phyloP scores from a whole-genome alignment of 2,797 vertebrate species.

The Crypturellus tataupa region DNA sequence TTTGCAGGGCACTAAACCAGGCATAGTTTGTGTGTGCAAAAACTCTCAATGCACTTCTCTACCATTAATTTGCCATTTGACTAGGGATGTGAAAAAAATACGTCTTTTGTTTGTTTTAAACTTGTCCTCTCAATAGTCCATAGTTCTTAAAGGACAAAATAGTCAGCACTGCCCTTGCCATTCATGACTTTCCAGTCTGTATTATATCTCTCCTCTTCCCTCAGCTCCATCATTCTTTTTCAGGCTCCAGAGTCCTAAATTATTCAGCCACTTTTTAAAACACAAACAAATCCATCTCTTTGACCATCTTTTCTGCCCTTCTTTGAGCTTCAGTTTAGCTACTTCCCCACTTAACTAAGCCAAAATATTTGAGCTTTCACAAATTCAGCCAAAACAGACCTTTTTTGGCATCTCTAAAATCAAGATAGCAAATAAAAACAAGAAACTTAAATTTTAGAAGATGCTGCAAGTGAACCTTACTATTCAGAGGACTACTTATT shows the following conservation, averaged over 20 bases:
- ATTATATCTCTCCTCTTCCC: not conserved
- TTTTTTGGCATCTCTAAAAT: not conserved
- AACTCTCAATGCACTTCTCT: not conserved
- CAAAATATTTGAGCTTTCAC: not conserved
- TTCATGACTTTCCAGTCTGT: not conserved
- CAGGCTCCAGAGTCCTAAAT: not conserved
- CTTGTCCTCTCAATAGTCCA: too few relatives aligned
- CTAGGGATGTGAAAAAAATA: not conserved
- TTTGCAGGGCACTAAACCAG: not conserved
- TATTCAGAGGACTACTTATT: not conserved
- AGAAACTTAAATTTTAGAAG: not conserved
- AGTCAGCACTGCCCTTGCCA: not conserved
- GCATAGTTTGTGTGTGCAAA: not conserved
- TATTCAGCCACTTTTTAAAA: not conserved
- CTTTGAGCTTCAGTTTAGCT: not conserved
- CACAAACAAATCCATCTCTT: not conserved
- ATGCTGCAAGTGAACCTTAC: not conserved
- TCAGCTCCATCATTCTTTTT: not conserved
- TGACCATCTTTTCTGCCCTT: not conserved
- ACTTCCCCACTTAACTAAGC: not conserved
- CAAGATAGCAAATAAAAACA: not conserved
- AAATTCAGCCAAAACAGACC: not conserved
- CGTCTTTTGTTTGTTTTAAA: not conserved
- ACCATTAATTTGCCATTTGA: not conserved
- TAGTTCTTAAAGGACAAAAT: not conserved